Evolutionary conservation across 92 coral and sea anemone species (phyloP).

Genomic region (Porites divaricata): DNA sequence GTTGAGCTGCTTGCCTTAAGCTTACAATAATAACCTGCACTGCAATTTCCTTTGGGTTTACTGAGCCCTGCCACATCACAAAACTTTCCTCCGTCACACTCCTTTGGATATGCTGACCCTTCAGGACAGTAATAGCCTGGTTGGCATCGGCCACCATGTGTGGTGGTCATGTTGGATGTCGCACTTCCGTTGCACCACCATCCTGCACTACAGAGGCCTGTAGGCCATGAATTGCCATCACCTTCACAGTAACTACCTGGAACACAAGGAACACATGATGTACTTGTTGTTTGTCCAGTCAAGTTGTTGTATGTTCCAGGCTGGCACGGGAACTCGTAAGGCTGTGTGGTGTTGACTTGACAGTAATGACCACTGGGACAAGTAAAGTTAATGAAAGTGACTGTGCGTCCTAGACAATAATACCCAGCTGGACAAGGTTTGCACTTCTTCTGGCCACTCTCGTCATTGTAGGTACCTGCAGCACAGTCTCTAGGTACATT

Average conservation of each 20-base stretch:
- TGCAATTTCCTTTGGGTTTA: conserved; percentile 84
- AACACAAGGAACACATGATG: conserved; percentile 84
- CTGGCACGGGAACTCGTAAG: conserved; percentile 79
- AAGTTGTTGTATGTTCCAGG: conserved; percentile 86
- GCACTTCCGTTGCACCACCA: conserved; percentile 98
- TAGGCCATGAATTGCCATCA: conserved; percentile 86
- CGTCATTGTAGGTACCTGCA: conserved; percentile 88
- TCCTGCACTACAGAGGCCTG: conserved; percentile 91
- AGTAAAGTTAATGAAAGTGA: conserved; percentile 56
- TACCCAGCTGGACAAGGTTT: conserved; percentile 85
- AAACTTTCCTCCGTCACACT: conserved; percentile 92
- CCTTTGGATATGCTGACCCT: conserved; percentile 74
- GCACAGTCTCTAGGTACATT: conserved; percentile 66
- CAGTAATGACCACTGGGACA: conserved; percentile 97
- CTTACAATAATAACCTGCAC: conserved; percentile 91
- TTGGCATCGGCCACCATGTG: conserved; percentile 89
- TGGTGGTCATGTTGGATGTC: conserved; percentile 79
- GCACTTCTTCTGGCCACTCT: conserved; percentile 75
- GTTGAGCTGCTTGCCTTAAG: conserved; percentile 71
- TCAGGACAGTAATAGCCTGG: conserved; percentile 91
- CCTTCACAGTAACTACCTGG: conserved; percentile 95
- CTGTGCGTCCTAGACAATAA: conserved; percentile 74
- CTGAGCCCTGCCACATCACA: conserved; percentile 82
- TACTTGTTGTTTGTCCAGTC: conserved; percentile 68
- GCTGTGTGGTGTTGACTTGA: conserved; percentile 71